Evolutionary conservation across 2,797 vertebrate species (phyloP), one percentile per base, ranked within the genome.

Genomic region (Euthynnus affinis): DNA sequence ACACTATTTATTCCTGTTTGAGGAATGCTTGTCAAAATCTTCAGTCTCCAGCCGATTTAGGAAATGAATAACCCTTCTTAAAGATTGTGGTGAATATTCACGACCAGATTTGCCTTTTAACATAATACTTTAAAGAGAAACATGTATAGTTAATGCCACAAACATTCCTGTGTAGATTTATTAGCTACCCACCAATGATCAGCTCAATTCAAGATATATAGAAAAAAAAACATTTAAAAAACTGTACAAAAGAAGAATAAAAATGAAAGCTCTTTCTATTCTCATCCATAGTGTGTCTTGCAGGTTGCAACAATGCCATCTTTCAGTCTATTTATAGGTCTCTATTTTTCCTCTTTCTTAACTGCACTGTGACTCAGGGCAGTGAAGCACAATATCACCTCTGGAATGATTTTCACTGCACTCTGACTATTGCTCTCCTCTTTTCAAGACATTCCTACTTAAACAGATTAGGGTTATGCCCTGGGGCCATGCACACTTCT

Each of bases 401-500:
- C 77, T 81, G 59, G 57, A 83, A 60, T 75, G 42, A 60, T 68
- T 75, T 61, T 75, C 46, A 71, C 10, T 58, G 76, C 34, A n/a
- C 37, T 59, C 18, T 37, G 51, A 62, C 74, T 52, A 20, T 74
- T 29, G 32, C 46, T 37, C 4, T 51, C 62, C 29, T 71, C 34
- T 66, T 86, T 75, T 80, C 20, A 57, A 63, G n/a, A 71, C 61
- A 51, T 34, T 81, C 46, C 42, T 34, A 34, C 65, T 81, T 42
- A 22, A 72, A 78, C 32, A 66, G 56, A 79, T 87, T 29, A 52
- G n/a, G 29, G 17, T 78, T 74, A 62, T 87, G 69, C 65, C 90
- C 73, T 44, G 72, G 56, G 77, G 80, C 74, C 40, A 44, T 59
- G 44, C 44, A 51, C 46, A 56, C 58, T 40, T 75, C 34, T 83